phyloP scores from a whole-genome alignment of 2,113 vertebrate genomes.

The Lophotis ruficrista region DNA sequence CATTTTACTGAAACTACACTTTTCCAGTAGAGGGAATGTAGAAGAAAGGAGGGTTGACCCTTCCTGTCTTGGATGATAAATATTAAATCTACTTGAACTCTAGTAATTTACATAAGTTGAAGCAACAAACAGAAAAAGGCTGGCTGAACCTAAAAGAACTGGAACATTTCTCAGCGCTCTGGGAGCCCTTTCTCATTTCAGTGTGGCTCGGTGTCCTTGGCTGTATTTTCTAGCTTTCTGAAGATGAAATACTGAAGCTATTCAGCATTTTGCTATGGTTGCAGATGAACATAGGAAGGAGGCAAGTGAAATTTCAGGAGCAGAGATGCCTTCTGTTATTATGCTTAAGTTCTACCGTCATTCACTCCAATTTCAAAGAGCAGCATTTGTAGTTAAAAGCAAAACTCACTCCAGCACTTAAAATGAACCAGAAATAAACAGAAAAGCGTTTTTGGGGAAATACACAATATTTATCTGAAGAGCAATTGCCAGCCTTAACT shows the following conservation, averaged over 20 bases:
- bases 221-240: constrained; percentile 42
- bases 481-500: not conserved
- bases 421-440: constrained; percentile 18
- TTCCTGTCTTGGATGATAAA: constrained; percentile 55
- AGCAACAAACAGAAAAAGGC: constrained; percentile 60
- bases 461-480: not conserved
- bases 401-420: constrained; percentile 14
- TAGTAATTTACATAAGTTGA: constrained; percentile 55
- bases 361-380: constrained; percentile 3
- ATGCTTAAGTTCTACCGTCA: not conserved
- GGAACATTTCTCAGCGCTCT: constrained; percentile 13
- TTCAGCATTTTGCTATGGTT: not conserved
- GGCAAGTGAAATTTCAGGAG: not conserved
- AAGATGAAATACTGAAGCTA: constrained; percentile 25
- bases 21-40: not conserved
- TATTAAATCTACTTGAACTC: constrained; percentile 55
- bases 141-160: constrained; percentile 59
- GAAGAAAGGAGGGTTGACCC: constrained; percentile 6
- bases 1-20: constrained; percentile 20
- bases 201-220: not conserved
- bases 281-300: not conserved
- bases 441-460: not conserved
- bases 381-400: not conserved
- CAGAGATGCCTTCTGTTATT: not conserved
- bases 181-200: constrained; percentile 35